Base-by-base conservation (phyloP, 2,797 vertebrate genomes). In the Caiman crocodilus region DNA sequence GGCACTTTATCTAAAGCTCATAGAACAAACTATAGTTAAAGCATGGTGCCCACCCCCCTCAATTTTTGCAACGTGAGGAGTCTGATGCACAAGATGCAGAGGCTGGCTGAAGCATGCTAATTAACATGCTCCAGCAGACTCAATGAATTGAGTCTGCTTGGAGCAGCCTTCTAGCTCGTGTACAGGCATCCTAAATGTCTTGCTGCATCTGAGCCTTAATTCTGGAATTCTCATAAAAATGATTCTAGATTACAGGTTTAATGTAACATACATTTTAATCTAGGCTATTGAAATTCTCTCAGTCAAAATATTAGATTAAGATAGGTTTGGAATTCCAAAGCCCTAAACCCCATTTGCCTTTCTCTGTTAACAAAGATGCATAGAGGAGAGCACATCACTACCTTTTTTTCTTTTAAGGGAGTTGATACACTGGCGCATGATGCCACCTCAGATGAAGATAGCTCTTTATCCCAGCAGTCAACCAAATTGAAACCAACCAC, bases 361-460 rank as follows among this genome's bases (percentile, higher is more conserved):
- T 75, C 20, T 25, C 2, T 89, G 23, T 85, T 88, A 76, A 87
- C 56, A 56, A 78, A 32, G 58, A 21, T 91, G 32, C 73, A 60
- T 55, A n/a, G 15, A 83, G 74, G 94, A 58, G 18, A 69, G 12
- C 16, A 26, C 5, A 26, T 92, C 71, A 85, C 83, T 84, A 71
- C 64, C 78, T 93, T 94, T 90, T 93, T 97, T 94, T 94, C 12
- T 95, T 96, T 86, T 56, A 95, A 98, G 98, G 97, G 87, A 84
- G 78, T 94, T 83, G 80, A 93, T 86, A 91, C 90, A 56, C 69
- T 95, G 87, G 92, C 97, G 58, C 86, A 87, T 87, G 76, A 60
- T 86, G 82, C 83, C 94, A 95, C 76, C 90, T 96, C 96, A 74
- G 96, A 97, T 90, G 97, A 97, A 89, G 95, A 97, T 21, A 83